These are phyloP conservation scores for Noctua comes DNA, from an alignment of 2,888 invertebrate species.

Conservation along the genomic window DNA sequence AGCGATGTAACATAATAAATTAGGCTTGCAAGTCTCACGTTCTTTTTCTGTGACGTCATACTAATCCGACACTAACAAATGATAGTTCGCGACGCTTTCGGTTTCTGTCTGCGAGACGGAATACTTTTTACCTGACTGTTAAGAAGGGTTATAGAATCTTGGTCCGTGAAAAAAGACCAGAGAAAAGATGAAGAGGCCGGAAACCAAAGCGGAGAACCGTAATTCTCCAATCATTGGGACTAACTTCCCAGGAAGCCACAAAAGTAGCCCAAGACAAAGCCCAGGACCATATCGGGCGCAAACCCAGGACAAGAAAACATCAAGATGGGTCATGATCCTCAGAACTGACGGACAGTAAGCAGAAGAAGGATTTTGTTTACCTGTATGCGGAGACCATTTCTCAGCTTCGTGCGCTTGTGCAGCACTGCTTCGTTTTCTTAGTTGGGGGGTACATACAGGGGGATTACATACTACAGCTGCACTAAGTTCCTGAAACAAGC, in stretches of 20 bases:
- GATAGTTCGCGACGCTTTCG: constrained; percentile 16
- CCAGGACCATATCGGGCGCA: neutral
- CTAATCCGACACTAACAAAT: constrained; percentile 13
- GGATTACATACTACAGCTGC: constrained; percentile 78
- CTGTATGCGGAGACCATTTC: constrained; percentile 87
- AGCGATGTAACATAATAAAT: neutral
- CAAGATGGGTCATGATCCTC: neutral
- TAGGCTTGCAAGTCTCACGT: constrained; percentile 19
- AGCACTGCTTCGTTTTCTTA: constrained; percentile 82
- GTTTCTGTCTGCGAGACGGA: neutral
- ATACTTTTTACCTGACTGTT: neutral
- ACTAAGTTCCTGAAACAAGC: constrained; percentile 79
- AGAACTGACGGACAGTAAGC: neutral
- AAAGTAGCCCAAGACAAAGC: too few species aligned
- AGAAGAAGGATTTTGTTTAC: constrained; percentile 66
- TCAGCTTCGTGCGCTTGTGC: constrained; percentile 81
- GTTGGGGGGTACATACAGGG: constrained; percentile 84
- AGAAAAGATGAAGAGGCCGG: neutral
- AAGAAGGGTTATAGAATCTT: neutral
- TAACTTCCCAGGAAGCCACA: neutral
- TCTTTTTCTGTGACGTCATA: constrained; percentile 15
- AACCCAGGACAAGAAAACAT: neutral
- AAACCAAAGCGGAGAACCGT: neutral
- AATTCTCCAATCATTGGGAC: neutral
- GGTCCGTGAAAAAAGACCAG: neutral